Evolutionary conservation across 2,113 vertebrate genomes (phyloP).

Genomic region (Petromus typicus): DNA sequence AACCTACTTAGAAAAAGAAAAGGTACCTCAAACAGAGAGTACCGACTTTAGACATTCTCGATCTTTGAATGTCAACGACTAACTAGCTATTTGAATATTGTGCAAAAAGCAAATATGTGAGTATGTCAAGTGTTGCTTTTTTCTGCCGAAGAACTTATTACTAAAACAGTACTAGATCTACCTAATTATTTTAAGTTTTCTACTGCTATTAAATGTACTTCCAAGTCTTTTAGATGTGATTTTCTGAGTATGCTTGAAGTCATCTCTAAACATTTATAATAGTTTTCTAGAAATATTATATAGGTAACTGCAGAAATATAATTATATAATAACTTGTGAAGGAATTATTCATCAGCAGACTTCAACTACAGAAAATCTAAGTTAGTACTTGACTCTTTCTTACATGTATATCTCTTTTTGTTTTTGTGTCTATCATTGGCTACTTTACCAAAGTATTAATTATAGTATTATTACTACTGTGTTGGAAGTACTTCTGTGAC

Average conservation of each 20-base stretch:
- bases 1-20: not conserved
- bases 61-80: not conserved
- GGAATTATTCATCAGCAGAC: not conserved
- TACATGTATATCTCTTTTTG: not conserved
- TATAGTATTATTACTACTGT: not conserved
- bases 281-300: not conserved
- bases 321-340: not conserved
- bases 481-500: not conserved
- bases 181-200: not conserved
- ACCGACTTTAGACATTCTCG: not conserved
- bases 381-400: not conserved
- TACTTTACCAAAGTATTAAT: not conserved
- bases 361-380: not conserved
- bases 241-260: conserved; percentile 20
- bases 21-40: not conserved
- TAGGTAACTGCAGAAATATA: not conserved
- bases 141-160: not conserved
- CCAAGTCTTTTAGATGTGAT: not conserved
- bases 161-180: not conserved
- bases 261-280: not conserved
- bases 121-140: not conserved
- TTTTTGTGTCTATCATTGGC: not conserved
- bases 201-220: conserved; percentile 2
- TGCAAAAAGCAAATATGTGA: not conserved
- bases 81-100: not conserved